These are phyloP conservation scores for Sebastiscus tertius DNA, from an alignment of 2,797 vertebrate species.

Conservation along the genomic window DNA sequence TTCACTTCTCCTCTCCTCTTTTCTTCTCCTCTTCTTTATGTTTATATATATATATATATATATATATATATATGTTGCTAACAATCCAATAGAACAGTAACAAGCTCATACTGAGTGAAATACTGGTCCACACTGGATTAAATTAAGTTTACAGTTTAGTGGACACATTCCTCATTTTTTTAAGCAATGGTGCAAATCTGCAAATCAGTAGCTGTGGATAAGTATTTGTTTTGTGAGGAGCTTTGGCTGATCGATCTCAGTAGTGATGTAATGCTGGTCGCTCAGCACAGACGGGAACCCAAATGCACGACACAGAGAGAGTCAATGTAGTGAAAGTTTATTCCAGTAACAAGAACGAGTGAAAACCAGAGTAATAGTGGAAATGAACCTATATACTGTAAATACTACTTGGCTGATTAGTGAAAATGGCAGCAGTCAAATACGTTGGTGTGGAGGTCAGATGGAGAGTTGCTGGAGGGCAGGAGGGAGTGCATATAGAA, in stretches of 20 bases:
- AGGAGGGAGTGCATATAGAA: not conserved
- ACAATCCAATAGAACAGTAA: not conserved
- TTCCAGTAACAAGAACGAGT: not conserved
- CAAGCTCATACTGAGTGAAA: not conserved
- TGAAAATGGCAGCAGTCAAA: not conserved
- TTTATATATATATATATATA: not conserved
- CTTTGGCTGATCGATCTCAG: not conserved
- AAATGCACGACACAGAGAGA: not conserved
- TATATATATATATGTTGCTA: not conserved
- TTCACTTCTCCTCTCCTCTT: not conserved
- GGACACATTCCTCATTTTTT: too few relatives aligned
- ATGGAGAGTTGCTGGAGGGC: not conserved
- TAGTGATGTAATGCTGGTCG: not conserved
- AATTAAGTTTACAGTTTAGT: too few relatives aligned
- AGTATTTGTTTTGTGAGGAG: too few relatives aligned
- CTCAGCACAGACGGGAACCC: not conserved
- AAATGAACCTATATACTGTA: not conserved
- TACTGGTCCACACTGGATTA: not conserved
- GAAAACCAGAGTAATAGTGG: too few relatives aligned
- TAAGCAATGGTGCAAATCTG: too few relatives aligned
- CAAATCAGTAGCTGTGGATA: too few relatives aligned
- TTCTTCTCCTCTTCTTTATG: not conserved
- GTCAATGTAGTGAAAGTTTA: not conserved
- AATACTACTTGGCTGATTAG: not conserved
- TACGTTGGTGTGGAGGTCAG: not conserved